Base-by-base conservation (phyloP, 2,113 vertebrate genomes). In the Morone saxatilis region DNA sequence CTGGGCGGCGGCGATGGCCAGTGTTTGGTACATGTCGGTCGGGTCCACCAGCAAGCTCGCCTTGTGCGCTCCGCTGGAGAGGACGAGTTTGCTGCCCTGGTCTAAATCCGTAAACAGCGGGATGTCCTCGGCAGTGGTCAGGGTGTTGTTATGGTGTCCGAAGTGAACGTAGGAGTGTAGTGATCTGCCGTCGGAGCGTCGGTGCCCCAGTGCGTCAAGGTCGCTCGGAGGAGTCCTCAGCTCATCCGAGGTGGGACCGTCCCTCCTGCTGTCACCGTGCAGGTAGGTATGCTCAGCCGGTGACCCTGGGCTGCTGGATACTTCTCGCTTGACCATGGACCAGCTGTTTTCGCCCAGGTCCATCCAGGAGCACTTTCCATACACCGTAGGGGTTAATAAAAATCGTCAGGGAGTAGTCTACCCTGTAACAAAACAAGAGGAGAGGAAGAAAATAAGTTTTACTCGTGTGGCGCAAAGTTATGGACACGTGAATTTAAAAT, bases 11-110 rank as follows among this genome's bases (percentile, higher is more conserved):
- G 97, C 97, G 82, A 97, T 97, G 89, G 98, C 97, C 88, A 98
- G 94, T 79, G 97, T 98, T 90, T 98, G 97, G 91, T 99, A 99
- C 98, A 99, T 99, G 93, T 98, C 98, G 89, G 95, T 96, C 90
- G 96, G 96, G 93, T 97, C 97, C 85, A 96, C 95, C 72, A 96
- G 91, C 67, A 96, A 68, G 82, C 95, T 88, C 87, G 95, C 92
- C 91, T 98, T 97, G 92, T 97, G 93, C 84, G 96, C 94, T 71
- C 96, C 96, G 81, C 96, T 91, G 90, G 97, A 95, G 92, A 98
- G 96, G 89, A 99, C 95, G 72, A 99, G 96, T 87, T 98, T 99
- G 90, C 96, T 96, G 92, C 96, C 95, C 94, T 98, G 97, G 89
- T 99, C 98, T 86, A 99, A 95, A 93, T 99, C 98, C 93, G 97